phyloP scores from a whole-genome alignment of 2,797 vertebrate genomes.

The Botia almorhae region DNA sequence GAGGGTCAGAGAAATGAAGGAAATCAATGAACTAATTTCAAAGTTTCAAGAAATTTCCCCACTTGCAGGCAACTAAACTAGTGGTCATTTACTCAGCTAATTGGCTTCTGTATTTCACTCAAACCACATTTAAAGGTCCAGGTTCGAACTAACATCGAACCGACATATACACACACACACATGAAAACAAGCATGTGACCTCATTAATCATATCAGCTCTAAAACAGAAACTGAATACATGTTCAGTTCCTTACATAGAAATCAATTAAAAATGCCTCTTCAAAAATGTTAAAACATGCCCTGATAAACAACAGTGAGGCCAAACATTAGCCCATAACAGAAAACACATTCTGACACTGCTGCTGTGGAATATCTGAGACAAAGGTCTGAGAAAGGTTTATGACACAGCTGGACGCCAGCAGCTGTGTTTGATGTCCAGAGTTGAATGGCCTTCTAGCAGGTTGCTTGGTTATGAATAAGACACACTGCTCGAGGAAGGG shows the following conservation, averaged over 20 bases:
- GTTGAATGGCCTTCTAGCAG: neutral
- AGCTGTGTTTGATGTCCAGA: neutral
- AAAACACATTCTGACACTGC: neutral
- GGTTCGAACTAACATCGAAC: conserved; percentile 20
- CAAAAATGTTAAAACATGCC: neutral
- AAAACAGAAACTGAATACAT: no score
- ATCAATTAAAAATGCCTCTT: neutral
- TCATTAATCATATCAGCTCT: no score
- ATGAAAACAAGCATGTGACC: no score
- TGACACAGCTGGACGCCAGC: neutral
- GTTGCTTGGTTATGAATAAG: conserved; percentile 2
- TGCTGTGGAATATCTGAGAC: neutral
- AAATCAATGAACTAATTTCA: conserved; percentile 73
- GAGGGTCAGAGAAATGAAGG: neutral
- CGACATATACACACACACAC: no score
- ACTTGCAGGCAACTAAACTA: conserved; percentile 56
- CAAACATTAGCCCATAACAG: no score
- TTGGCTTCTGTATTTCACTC: conserved; percentile 63
- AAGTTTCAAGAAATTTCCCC: conserved; percentile 65
- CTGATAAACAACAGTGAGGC: no score
- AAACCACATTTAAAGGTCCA: conserved; percentile 38
- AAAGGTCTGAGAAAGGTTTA: neutral
- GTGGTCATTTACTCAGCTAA: conserved; percentile 64
- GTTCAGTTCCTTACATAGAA: neutral
- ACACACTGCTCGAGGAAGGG: neutral